phyloP scores from a whole-genome alignment of 2,113 vertebrate genomes.

The Gavialis gangeticus region DNA sequence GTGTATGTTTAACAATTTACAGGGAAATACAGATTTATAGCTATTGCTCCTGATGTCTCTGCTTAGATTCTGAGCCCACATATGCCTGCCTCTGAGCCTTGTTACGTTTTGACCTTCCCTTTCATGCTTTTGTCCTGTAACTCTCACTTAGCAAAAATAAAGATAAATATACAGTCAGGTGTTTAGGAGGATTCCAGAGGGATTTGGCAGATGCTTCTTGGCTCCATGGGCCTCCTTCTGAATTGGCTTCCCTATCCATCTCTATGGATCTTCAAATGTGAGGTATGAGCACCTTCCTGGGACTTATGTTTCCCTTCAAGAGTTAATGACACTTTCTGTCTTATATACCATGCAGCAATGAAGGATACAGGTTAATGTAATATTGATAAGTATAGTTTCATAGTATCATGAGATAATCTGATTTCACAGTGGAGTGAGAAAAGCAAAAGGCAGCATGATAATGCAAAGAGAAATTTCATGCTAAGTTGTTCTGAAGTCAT shows the following conservation, averaged over 20 bases:
- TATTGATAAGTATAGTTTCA: not conserved
- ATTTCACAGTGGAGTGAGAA: not conserved
- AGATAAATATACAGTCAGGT: not conserved
- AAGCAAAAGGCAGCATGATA: not conserved
- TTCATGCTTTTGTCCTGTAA: too few species aligned
- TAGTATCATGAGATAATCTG: not conserved
- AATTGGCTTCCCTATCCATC: not conserved
- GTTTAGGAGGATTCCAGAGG: not conserved
- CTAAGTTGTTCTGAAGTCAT: not conserved
- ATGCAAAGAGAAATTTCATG: not conserved
- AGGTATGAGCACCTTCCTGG: not conserved
- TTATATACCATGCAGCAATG: not conserved
- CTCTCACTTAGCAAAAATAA: not conserved
- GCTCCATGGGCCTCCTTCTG: not conserved
- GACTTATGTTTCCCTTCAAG: not conserved
- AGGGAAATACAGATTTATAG: not conserved
- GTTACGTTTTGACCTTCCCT: not conserved
- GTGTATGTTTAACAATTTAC: not conserved
- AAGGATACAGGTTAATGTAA: too few species aligned
- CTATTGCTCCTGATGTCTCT: not conserved
- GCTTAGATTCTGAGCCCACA: not conserved
- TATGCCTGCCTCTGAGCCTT: not conserved
- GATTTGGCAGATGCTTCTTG: not conserved
- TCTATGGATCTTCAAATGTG: not conserved
- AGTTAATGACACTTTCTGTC: not conserved